A percentile compares a stretch with the other conserved stretches of the same genome.
These are phyloP conservation scores for Copidosoma aretas DNA, from an alignment of 2,888 invertebrate species.

Conservation along the genomic window DNA sequence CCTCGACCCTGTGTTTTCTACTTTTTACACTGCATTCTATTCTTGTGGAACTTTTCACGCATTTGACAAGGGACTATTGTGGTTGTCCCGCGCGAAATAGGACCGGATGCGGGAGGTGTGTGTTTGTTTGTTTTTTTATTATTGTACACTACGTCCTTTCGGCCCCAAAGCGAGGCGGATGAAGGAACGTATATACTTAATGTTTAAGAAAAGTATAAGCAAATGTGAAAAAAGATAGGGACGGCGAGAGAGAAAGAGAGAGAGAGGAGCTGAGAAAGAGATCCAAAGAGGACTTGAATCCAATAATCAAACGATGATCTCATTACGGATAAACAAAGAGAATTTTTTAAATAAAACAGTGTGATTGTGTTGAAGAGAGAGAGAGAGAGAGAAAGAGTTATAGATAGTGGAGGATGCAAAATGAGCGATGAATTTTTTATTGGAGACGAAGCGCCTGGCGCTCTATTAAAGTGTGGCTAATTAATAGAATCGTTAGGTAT, in stretches of 20 bases:
- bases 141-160: slow-evolving; percentile 6
- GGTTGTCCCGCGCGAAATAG: not conserved
- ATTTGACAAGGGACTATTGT: not conserved
- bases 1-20: not conserved
- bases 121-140: not conserved
- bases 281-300: slow-evolving; percentile 63
- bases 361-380: slow-evolving; percentile 46
- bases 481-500: slow-evolving; percentile 23
- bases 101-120: not conserved
- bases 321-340: slow-evolving; percentile 62
- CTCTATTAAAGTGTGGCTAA: slow-evolving; percentile 26
- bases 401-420: slow-evolving; percentile 16
- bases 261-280: slow-evolving; percentile 54
- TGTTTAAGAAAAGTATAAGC: slow-evolving; percentile 1
- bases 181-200: slow-evolving; percentile 1
- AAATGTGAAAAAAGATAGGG: slow-evolving; percentile 1
- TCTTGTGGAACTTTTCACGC: not conserved
- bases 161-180: not conserved
- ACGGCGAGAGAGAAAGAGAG: slow-evolving; percentile 32
- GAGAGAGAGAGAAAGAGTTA: slow-evolving; percentile 13
- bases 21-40: not conserved
- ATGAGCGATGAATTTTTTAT: slow-evolving; percentile 16
- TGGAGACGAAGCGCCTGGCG: slow-evolving; percentile 20
- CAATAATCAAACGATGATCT: slow-evolving; percentile 63
- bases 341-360: slow-evolving; percentile 55